Base-by-base conservation (phyloP, 1,140 invertebrate genomes). In the Drosophila persimilis region DNA sequence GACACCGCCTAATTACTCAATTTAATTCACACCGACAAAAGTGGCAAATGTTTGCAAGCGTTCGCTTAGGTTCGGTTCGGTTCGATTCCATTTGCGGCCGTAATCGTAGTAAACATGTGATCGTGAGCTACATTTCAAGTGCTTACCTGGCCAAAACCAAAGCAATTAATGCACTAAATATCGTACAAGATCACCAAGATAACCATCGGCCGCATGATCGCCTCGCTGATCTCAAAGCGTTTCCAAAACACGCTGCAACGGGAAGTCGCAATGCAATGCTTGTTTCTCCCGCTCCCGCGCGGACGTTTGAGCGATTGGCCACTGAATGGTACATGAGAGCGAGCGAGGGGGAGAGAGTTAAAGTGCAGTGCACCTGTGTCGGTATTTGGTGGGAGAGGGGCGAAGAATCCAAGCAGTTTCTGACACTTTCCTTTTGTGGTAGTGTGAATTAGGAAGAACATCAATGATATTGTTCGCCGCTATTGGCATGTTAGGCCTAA, bases 61-160 rank as follows among this genome's bases (percentile, higher is more conserved):
- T 48, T 75, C 43, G 17, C 17, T 17, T 17, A 17, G 62, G 57
- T 53, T 15, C 76, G 64, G 77, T 85, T 85, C 26, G 41, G 60
- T n/a, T 24, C 8, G 7, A 39, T 35, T 39, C 35, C 35, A 13
- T 39, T 39, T 39, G 11, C 35, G 35, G 11, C 11, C 11, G 11
- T 39, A 13, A 3, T 1, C 35, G 35, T 39, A 1, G 11, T 39
- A 43, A 56, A 31, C 66, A 64, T 43, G 56, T 73, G 80, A 85
- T 85, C 80, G 81, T 86, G 80, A 85, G 50, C 80, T 70, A 85
- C 67, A 86, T 85, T 80, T 35, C 41, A 73, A 81, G 74, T 62
- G 53, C 58, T 46, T 56, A 41, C 66, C 59, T 31, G 44, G 29
- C 51, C 55, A 45, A 9, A 20, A 8, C 26, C 50, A 35, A 9